Base-by-base conservation (phyloP, 23 tunicate species). In the Corella eumyota region DNA sequence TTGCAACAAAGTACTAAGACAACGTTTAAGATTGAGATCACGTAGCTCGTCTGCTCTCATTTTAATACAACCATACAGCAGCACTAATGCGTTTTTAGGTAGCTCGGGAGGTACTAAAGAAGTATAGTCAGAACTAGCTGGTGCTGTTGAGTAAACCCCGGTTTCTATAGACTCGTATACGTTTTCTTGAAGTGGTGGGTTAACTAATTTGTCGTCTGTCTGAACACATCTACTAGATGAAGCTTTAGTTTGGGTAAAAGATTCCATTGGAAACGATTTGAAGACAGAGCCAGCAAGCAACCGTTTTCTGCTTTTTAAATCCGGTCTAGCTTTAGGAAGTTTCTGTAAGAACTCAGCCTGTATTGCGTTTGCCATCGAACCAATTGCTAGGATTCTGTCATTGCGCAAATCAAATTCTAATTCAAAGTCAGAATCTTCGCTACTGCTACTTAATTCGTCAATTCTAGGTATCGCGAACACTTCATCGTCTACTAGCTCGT, bases 51-150 rank as follows among this genome's bases (percentile, higher is more conserved):
- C 50, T 25, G 68, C 30, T 51, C 62, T 52, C 68, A 84, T 54
- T 2, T 48, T 31, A 20, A 64, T 35, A 20, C 48, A 22, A 1
- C 94, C 94, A 20, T 54, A 62, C 56, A 46, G 75, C 15, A 57
- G 60, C 2, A 84, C 67, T 1, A 84, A 68, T 20, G 94, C 94
- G 29, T 84, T 84, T 56, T 67, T 56, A 9, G 94, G 94, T 15
- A 78, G 55, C 1, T 75, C 82, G 28, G 49, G 31, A 7, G 15
- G 11, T 19, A 52, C 7, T 34, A 30, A 38, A 46, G 23, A n/a
- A n/a, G n/a, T n/a, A n/a, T n/a, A n/a, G n/a, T n/a, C n/a, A n/a
- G n/a, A n/a, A n/a, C n/a, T n/a, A n/a, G n/a, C n/a, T n/a, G n/a
- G n/a, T n/a, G n/a, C n/a, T n/a, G n/a, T n/a, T n/a, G n/a, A n/a